Conservation (phyloP, 2,113 vertebrate genomes). For the Rhabdornis inornatus region DNA sequence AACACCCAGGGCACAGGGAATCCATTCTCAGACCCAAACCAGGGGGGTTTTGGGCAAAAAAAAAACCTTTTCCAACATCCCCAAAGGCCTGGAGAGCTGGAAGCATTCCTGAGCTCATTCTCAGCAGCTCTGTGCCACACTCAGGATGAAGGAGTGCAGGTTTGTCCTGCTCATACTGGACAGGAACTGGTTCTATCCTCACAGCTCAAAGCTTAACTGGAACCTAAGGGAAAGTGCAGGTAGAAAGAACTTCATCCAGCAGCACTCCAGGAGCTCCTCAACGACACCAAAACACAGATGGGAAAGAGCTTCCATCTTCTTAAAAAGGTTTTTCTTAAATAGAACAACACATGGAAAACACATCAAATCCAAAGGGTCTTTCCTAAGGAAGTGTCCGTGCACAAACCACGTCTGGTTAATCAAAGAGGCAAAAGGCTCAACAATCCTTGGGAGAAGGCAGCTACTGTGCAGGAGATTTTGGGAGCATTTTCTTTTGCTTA, state of each 20-base stretch:
- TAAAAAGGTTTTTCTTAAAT: conserved; percentile 37
- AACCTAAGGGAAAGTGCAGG: neutral
- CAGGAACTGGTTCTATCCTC: neutral
- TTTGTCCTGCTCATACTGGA: neutral
- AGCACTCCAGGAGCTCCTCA: conserved; percentile 1
- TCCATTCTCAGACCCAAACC: accelerated
- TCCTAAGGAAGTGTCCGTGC: neutral
- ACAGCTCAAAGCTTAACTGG: neutral
- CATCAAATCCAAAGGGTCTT: neutral
- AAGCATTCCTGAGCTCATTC: neutral
- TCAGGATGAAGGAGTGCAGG: neutral
- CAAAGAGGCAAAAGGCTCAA: conserved; percentile 41
- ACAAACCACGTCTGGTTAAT: neutral
- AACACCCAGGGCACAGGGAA: conserved; percentile 3
- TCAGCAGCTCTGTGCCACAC: neutral
- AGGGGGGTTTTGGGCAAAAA: neutral
- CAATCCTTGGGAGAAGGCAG: conserved; percentile 54
- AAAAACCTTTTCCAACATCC: neutral
- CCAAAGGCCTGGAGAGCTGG: neutral
- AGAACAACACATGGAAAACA: conserved; percentile 23
- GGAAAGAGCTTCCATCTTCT: conserved; percentile 32
- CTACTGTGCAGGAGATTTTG: conserved; percentile 19
- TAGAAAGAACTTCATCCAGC: neutral
- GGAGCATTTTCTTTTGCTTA: conserved; percentile 12
- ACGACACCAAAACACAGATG: conserved; percentile 26